Evolutionary conservation across 2,888 invertebrate species (phyloP).

Genomic region (Watsonalla cultraria): DNA sequence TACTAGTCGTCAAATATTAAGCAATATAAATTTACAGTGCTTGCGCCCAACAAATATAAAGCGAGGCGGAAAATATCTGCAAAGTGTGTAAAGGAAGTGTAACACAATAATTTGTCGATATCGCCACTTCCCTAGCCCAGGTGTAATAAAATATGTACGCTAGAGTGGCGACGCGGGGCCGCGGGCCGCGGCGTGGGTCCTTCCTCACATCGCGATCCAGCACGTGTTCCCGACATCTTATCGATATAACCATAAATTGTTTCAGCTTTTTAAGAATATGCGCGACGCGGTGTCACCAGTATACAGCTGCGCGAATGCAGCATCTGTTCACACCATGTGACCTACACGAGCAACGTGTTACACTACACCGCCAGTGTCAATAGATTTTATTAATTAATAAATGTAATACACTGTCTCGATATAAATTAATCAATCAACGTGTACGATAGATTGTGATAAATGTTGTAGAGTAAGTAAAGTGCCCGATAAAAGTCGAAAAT

Average conservation of each 20-base stretch:
- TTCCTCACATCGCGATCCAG: conserved; percentile 26
- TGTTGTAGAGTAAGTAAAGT: too few relatives aligned
- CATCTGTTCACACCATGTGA: neutral
- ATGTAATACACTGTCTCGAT: too few relatives aligned
- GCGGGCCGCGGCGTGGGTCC: conserved; percentile 12
- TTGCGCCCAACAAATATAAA: too few relatives aligned
- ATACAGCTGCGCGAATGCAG: conserved; percentile 2
- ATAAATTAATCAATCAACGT: too few relatives aligned
- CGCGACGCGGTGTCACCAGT: conserved; percentile 9
- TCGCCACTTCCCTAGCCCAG: conserved; percentile 8
- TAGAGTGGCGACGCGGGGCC: neutral
- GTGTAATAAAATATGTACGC: conserved; percentile 17
- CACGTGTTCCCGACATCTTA: conserved; percentile 37
- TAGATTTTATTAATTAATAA: too few relatives aligned
- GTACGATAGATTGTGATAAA: too few relatives aligned
- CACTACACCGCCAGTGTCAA: too few relatives aligned
- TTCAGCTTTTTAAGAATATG: conserved; percentile 26
- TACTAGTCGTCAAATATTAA: too few relatives aligned
- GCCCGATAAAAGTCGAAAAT: too few relatives aligned
- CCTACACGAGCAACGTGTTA: too few relatives aligned
- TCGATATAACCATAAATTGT: conserved; percentile 46
- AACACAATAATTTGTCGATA: neutral
- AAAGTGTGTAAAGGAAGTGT: neutral
- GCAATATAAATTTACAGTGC: too few relatives aligned
- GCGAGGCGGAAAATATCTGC: too few relatives aligned